Base-by-base conservation (phyloP, 2,888 invertebrate species). In the Rotaria magnacalcarata region DNA sequence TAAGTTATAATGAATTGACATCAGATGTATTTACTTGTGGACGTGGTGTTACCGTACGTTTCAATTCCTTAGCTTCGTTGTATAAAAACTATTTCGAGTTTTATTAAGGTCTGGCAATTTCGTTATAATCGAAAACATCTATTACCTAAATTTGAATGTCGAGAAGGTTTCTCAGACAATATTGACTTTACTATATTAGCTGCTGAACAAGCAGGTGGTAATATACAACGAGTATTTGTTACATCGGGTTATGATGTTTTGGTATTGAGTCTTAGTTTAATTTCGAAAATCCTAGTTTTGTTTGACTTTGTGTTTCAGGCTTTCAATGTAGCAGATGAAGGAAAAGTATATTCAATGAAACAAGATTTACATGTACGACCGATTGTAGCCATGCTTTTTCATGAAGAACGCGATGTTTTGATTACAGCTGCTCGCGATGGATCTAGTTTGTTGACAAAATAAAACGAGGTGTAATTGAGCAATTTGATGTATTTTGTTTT, bases 351-450 rank as follows among this genome's bases (percentile, higher is more conserved):
- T 80, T 47, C 24, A n/a, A 47, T n/a, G 1, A 80, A 80, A 47
- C 21, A 47, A n/a, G 80, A 80, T 80, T 47, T 80, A 80, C 80
- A 80, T 80, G 80, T 80, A 14, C 80, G 80, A 47, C 80, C 80
- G n/a, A 80, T 80, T 47, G 80, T 80, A 80, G 80, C 80, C 3
- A 80, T 80, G 80, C 47, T 47, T 24, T 80, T 47, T n/a, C 10
- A 47, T 47, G 80, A 80, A 41, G 10, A 14, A 47, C 80, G 80
- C n/a, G 80, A 80, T 80, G 80, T 80, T n/a, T n/a, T 80, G 19
- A 47, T 80, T 11, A 80, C 80, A 47, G 80, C 80, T n/a, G 80
- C n/a, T n/a, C 43, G 80, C 19, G 80, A 80, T 14, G 80, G 80
- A 43, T 80, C 80, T 47, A 80, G 80, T 80, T 47, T 43, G 80